phyloP scores from a whole-genome alignment of 2,888 invertebrate species.

The Andricus quercusramuli region DNA sequence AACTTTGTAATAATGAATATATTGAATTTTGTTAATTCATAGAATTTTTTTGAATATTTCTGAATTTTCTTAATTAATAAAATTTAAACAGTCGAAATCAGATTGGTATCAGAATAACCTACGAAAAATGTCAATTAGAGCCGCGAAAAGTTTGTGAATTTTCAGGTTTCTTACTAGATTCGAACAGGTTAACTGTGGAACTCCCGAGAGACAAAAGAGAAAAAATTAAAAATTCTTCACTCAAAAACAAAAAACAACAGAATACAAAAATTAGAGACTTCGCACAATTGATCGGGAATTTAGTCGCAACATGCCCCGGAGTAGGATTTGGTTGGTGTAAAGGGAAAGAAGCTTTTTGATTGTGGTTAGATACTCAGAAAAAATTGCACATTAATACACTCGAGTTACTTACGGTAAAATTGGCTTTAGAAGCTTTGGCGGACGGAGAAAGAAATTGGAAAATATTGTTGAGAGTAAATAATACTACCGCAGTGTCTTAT shows the following conservation, averaged over 20 bases:
- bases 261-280: not conserved
- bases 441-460: not conserved
- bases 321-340: not conserved
- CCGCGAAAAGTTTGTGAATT: constrained; percentile 36
- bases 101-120: too few species aligned
- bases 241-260: not conserved
- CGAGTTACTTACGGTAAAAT: constrained; percentile 39
- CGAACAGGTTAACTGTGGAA: constrained; percentile 33
- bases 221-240: constrained; percentile 13
- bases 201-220: constrained; percentile 43
- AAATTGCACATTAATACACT: constrained; percentile 39
- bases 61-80: too few species aligned
- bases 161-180: constrained; percentile 44
- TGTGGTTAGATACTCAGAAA: constrained; percentile 12
- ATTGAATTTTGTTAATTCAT: too few species aligned
- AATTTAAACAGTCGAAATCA: too few species aligned
- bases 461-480: too few species aligned
- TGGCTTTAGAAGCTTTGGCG: constrained; percentile 29
- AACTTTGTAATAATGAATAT: too few species aligned
- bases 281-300: not conserved
- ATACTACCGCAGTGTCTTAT: too few species aligned
- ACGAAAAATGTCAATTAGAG: constrained; percentile 20
- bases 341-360: constrained; percentile 18
- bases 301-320: not conserved
- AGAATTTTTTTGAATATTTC: too few species aligned